Base-by-base conservation (phyloP, 1,140 invertebrate species). In the Eumeta japonica region DNA sequence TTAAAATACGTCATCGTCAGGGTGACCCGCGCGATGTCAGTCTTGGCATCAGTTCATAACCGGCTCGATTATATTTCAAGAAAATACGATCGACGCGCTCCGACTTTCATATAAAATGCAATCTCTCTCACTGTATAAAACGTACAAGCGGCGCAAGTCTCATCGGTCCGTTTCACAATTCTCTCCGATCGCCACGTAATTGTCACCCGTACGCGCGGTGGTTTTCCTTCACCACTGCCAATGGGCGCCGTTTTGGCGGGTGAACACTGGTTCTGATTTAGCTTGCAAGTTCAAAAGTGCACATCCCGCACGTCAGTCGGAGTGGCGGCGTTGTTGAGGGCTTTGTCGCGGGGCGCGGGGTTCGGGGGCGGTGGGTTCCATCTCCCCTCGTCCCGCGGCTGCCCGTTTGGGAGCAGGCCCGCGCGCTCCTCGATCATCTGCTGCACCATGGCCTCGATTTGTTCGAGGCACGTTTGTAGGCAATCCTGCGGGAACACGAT, bases 301-400 rank as follows among this genome's bases (percentile, higher is more conserved):
- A 88, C 80, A 57, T 87, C 84, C 45, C 84, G 77, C 42, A 91
- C 86, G 62, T 90, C 88, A 40, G 88, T 90, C 28, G 88, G 88
- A 14, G 88, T 91, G 41, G 83, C 82, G 27, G 87, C 85, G 65
- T 87, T 86, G 52, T 82, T 83, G 61, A 83, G 64, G 28, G 80
- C 72, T 60, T 85, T 85, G 53, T 79, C 78, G 46, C 67, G 61
- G 47, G 62, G n/a, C n/a, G n/a, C n/a, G n/a, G n/a, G n/a, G n/a
- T n/a, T n/a, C n/a, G n/a, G 71, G 45, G 72, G 67, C 37, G 75
- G 75, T 78, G 86, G 50, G 77, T 87, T 60, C 81, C 83, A 50
- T 80, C 63, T 82, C 80, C 63, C 81, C 42, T 80, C 70, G 61
- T 82, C 80, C 52, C 78, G 68, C 56, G 46, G 42, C 39, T 59